A percentile compares a stretch with the other conserved stretches of the same genome.
These are phyloP conservation scores for Pyrochroa serraticornis DNA, from an alignment of 2,888 invertebrate genomes.

Conservation along the genomic window DNA sequence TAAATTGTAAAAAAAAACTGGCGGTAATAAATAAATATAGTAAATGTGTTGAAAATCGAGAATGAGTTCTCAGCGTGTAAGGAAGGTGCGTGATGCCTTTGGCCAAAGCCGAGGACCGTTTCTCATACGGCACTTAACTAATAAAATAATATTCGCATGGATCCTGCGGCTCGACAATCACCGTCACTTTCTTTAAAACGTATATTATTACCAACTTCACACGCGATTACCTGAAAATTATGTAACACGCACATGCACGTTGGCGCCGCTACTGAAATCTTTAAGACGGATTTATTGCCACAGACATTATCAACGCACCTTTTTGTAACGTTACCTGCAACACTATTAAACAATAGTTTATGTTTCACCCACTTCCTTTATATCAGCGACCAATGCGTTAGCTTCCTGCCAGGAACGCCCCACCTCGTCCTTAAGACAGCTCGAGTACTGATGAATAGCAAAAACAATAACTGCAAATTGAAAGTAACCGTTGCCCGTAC, in stretches of 20 bases:
- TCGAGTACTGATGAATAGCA: no score
- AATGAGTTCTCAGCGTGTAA: slow-evolving; percentile 39
- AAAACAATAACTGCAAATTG: no score
- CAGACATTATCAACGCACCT: slow-evolving; percentile 11
- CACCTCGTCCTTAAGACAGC: no score
- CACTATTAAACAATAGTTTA: background rate
- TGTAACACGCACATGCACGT: slow-evolving; percentile 25
- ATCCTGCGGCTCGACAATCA: slow-evolving; percentile 32
- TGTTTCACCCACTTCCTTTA: no score
- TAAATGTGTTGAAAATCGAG: slow-evolving; percentile 42
- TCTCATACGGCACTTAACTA: slow-evolving; percentile 34
- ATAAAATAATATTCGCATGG: slow-evolving; percentile 42
- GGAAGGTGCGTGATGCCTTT: slow-evolving; percentile 34
- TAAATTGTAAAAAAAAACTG: slow-evolving; percentile 35
- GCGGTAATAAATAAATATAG: slow-evolving; percentile 41
- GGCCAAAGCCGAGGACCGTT: slow-evolving; percentile 34
- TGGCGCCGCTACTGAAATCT: slow-evolving; percentile 24
- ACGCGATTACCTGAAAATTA: slow-evolving; percentile 29
- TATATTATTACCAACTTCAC: slow-evolving; percentile 15
- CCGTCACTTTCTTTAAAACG: slow-evolving; percentile 26
- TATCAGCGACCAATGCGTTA: no score
- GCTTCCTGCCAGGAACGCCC: no score
- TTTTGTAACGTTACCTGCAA: slow-evolving; percentile 3
- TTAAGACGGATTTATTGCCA: slow-evolving; percentile 17
- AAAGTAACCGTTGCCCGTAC: no score